Evolutionary conservation across 2,113 vertebrate genomes (phyloP).

Genomic region (Mastomys natalensis): DNA sequence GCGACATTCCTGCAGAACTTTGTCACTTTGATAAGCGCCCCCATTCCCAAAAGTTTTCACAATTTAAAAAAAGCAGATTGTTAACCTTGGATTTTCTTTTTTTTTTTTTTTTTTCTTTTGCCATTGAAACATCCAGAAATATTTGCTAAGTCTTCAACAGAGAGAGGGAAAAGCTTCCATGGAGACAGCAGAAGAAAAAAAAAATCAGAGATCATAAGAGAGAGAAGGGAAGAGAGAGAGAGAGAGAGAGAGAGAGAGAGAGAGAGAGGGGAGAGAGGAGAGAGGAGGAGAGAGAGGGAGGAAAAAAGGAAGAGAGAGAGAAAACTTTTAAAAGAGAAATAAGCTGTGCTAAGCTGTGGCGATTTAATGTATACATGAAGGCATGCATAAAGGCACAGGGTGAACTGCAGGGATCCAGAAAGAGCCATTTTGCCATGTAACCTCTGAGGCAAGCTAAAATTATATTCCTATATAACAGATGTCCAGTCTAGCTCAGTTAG

Average conservation of each 20-base stretch:
- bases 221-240: background rate
- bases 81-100: background rate
- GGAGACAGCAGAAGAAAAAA: background rate
- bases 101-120: conserved; percentile 49
- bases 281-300: background rate
- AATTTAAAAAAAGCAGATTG: conserved; percentile 20
- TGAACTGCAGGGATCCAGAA: conserved; percentile 80
- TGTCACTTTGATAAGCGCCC: conserved; percentile 2
- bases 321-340: conserved; percentile 71
- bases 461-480: conserved; percentile 87
- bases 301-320: background rate
- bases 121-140: conserved; percentile 46
- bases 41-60: background rate
- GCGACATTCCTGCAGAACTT: background rate
- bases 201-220: conserved; percentile 7
- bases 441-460: conserved; percentile 82
- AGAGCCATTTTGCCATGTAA: conserved; percentile 85
- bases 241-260: background rate
- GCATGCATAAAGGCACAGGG: conserved; percentile 82
- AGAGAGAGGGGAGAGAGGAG: background rate
- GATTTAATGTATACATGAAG: conserved; percentile 78
- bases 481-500: conserved; percentile 84
- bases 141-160: conserved; percentile 1
- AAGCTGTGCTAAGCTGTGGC: conserved; percentile 65
- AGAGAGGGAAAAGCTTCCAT: background rate